Conservation (phyloP, 2,113 vertebrate species). For the Tragelaphus buxtoni region DNA sequence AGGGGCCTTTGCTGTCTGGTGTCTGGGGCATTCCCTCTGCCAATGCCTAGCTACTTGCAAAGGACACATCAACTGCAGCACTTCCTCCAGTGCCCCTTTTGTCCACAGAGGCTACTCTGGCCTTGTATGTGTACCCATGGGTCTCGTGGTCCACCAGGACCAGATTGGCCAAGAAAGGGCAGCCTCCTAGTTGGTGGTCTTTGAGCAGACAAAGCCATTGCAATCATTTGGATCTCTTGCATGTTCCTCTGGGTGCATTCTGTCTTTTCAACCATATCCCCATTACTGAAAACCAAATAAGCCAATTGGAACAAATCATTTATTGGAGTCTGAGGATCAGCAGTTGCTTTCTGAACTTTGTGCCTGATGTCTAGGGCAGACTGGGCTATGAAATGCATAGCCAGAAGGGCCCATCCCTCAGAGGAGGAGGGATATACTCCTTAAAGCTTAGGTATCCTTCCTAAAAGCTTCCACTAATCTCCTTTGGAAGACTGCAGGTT, state of each 20-base stretch:
- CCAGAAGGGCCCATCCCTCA: neutral
- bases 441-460: neutral
- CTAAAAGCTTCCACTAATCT: neutral
- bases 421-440: neutral
- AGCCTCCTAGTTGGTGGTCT: neutral
- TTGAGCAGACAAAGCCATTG: neutral
- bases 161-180: neutral
- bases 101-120: neutral
- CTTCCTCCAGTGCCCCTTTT: neutral
- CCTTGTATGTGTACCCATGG: neutral
- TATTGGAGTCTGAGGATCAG: neutral
- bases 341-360: neutral
- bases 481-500: neutral
- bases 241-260: neutral
- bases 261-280: neutral
- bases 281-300: neutral
- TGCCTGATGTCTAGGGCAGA: neutral
- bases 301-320: neutral
- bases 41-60: neutral
- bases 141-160: neutral
- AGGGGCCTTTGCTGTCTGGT: neutral
- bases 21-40: neutral
- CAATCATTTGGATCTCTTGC: neutral
- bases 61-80: neutral
- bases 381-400: neutral